Evolutionary conservation across 2,888 invertebrate genomes (phyloP), one percentile per base, ranked within the genome.

Genomic region (Trichogramma dendrolimi): DNA sequence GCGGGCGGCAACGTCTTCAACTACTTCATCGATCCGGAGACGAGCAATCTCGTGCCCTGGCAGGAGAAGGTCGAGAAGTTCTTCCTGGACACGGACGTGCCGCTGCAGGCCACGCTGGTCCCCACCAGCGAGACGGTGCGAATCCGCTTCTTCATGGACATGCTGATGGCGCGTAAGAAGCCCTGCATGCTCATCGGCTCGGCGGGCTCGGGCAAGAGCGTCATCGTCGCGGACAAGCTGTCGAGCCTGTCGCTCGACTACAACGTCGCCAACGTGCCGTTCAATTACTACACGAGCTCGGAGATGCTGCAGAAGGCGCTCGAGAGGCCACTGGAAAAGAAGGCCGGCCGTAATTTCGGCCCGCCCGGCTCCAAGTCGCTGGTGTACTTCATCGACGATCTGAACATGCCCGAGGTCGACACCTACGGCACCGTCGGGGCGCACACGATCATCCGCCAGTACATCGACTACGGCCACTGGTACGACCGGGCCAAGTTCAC

Each of bases 361-460:
- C 96, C 96, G 0, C 92, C 94, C 0, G 96, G 95, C n/a, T 92
- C 86, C 74, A 94, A 95, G 79, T 87, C 86, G 27, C 88, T 96
- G 84, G 87, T 96, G 58, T 96, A 95, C 80, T 96, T 96, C 77
- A 87, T 96, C 61, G 96, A 96, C 73, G 96, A 96, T 73, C 87
- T 96, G 87, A 96, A 96, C 77, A 96, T 96, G 95, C 96, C 96
- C 0, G 94, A 94, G 81, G 95, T 96, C 4, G 96, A 96, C 78
- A 86, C 85, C 60, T 96, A 96, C 78, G 94, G 92, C 61, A 96
- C 96, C 0, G 96, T 96, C 10, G 96, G 96, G 75, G 94, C 96
- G 0, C 96, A 96, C 74, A 96, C 96, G 0, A 83, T 96, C 2
- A 89, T 96, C 65, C 83, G 96, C 38, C 94, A 97, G 76, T 94